A percentile compares a stretch with the other conserved stretches of the same genome.
phyloP scores from a whole-genome alignment of 2,113 vertebrate species.

The Monopterus albus region DNA sequence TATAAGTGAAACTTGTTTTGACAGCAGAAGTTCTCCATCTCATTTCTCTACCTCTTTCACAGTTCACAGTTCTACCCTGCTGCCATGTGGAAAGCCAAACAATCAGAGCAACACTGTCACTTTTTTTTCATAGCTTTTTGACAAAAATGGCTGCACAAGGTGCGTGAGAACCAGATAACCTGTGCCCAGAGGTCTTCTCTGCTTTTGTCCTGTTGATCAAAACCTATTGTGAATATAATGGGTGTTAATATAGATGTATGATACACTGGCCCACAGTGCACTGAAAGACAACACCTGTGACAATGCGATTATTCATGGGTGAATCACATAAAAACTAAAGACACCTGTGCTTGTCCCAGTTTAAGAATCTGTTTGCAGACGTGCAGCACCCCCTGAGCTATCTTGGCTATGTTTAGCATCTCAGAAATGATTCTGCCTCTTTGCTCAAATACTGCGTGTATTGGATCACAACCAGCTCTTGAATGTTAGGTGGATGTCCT shows the following conservation, averaged over 20 bases:
- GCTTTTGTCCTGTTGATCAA: neutral
- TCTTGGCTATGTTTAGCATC: conserved; percentile 18
- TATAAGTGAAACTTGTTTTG: conserved; percentile 36
- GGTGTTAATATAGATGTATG: conserved; percentile 8
- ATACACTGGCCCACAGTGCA: neutral
- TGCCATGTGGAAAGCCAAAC: neutral
- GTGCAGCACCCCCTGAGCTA: neutral
- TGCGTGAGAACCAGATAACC: neutral
- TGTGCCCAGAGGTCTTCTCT: neutral
- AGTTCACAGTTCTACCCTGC: neutral
- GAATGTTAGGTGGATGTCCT: neutral
- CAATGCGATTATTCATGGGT: conserved; percentile 6
- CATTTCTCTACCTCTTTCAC: neutral
- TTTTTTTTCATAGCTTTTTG: neutral
- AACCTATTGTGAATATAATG: neutral
- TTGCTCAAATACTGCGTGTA: neutral
- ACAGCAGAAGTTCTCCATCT: conserved; percentile 44
- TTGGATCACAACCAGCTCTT: neutral
- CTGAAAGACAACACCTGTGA: conserved; percentile 13
- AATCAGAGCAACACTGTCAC: neutral
- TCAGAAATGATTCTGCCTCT: conserved; percentile 3
- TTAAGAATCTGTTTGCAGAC: neutral
- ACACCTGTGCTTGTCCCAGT: neutral
- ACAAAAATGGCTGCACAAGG: neutral
- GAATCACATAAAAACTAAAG: neutral